Evolutionary conservation across 2,113 vertebrate species (phyloP), one percentile per base, ranked within the genome.

Genomic region (Baryphthengus martii): DNA sequence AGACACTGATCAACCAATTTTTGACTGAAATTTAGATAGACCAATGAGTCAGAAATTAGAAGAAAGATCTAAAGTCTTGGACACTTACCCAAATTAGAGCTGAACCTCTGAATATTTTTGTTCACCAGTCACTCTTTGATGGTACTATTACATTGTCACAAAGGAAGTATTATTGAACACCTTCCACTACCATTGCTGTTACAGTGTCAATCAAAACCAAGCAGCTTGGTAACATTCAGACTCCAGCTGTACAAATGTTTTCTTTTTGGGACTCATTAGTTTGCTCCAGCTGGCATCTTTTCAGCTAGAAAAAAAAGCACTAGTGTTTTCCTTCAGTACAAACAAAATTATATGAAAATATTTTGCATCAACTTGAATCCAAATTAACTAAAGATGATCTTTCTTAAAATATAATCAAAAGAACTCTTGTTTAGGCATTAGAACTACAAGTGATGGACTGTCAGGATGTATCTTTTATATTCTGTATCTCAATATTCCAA

Each of bases 251-350:
- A 95, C 56, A 86, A 94, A 84, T 89, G 63, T 55, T 94, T 59
- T 92, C 42, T 96, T 93, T 86, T 92, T 67, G 83, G 85, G 61
- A 52, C 68, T 95, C 85, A 93, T 97, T 94, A 91, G 18, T 80
- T 93, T 81, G 52, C 52, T 96, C 85, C 93, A 92, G 85, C 83
- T 96, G 90, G 76, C 79, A 81, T 90, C 55, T 90, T 90, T 87
- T 93, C 88, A 90, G 63, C 9, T 61, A 92, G 55, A 14, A 76
- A 71, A 86, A 79, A 74, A 84, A 76, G 10, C 24, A 53, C 18
- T 77, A 3, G 3, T 74, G 45, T 77, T 91, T 83, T 94, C 39
- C 47, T 88, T 90, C 59, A 76, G 39, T 63, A 28, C 21, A 93
- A 88, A 90, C 25, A 86, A 75, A 74, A 73, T 19, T 37, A 33